Evolutionary conservation across 2,113 vertebrate genomes (phyloP).

Genomic region (Xiphophorus maculatus): DNA sequence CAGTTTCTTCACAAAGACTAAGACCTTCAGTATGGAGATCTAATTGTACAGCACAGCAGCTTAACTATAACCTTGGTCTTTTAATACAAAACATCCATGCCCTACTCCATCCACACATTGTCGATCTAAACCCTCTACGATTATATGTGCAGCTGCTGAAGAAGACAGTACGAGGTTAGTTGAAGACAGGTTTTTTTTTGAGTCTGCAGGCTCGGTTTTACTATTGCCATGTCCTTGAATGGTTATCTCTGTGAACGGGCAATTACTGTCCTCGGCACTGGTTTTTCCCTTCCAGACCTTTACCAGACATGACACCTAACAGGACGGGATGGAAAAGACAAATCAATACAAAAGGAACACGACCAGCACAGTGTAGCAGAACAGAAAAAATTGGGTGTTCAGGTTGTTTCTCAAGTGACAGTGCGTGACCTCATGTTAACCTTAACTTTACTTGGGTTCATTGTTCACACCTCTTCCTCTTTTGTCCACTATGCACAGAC

Average conservation of each 20-base stretch:
- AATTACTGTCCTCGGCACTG: neutral
- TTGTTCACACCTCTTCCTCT: neutral
- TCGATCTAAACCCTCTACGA: neutral
- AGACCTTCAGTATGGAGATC: no score
- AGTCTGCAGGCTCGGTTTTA: neutral
- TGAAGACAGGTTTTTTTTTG: neutral
- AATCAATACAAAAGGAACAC: neutral
- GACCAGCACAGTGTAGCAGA: neutral
- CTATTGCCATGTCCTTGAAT: neutral
- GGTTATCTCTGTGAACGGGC: neutral
- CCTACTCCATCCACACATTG: neutral
- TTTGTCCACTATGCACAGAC: neutral
- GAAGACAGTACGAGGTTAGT: neutral
- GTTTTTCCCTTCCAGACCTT: neutral
- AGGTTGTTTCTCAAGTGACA: neutral
- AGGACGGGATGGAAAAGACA: neutral
- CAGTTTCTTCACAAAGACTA: neutral
- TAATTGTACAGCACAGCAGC: neutral
- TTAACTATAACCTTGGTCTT: neutral
- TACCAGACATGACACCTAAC: neutral
- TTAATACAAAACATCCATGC: neutral
- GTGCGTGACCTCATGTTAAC: constrained; percentile 1
- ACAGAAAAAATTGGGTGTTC: neutral
- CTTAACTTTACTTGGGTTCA: constrained; percentile 10
- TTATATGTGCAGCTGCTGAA: neutral